Conservation (phyloP, 2,797 vertebrate genomes). For the Pseudochirops corinnae region DNA sequence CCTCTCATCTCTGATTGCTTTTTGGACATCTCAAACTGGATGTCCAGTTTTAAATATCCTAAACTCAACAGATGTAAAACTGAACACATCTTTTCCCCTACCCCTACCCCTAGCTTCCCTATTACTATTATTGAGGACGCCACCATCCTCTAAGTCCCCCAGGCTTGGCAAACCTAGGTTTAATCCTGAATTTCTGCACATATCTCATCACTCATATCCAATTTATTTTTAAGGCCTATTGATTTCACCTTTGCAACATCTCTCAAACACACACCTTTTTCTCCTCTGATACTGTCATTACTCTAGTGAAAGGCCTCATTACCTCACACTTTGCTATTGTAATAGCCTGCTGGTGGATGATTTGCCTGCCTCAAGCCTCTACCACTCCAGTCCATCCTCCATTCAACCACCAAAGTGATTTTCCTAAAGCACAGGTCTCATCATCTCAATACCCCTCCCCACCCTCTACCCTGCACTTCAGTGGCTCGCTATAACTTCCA, state of each 20-base stretch:
- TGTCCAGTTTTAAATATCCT: no score
- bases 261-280: not conserved
- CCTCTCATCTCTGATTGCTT: no score
- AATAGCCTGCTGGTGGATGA: not conserved
- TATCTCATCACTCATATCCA: not conserved
- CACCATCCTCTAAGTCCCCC: not conserved
- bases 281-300: not conserved
- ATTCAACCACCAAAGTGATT: not conserved
- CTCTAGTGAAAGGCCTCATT: not conserved
- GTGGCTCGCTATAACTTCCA: not conserved
- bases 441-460: not conserved
- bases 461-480: not conserved
- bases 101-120: not conserved
- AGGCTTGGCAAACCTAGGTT: not conserved
- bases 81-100: not conserved
- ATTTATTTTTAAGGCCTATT: not conserved
- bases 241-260: not conserved
- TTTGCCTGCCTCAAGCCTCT: not conserved
- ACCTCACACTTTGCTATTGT: not conserved
- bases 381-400: not conserved
- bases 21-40: no score
- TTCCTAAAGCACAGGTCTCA: not conserved
- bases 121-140: not conserved
- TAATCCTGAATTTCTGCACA: not conserved
- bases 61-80: not conserved